These are phyloP conservation scores for Drosophila anomelani DNA, from an alignment of 2,888 invertebrate genomes.

Conservation along the genomic window DNA sequence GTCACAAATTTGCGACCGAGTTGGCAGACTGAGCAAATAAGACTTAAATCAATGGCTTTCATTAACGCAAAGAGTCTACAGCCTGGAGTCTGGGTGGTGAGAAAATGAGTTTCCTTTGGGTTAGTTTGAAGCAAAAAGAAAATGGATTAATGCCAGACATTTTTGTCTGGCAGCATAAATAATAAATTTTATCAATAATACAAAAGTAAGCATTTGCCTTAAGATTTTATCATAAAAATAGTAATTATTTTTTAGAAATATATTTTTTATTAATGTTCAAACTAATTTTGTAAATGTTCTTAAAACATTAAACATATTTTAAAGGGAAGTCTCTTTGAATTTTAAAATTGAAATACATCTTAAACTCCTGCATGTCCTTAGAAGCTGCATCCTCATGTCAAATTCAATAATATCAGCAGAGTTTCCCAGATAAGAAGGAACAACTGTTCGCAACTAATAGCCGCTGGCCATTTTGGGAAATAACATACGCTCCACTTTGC, in stretches of 20 bases:
- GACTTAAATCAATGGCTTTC: conserved; percentile 24
- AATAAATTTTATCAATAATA: conserved; percentile 4
- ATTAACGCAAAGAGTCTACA: conserved; percentile 10
- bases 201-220: not conserved
- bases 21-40: conserved; percentile 43
- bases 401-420: conserved; percentile 10
- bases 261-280: not conserved
- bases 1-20: conserved; percentile 23
- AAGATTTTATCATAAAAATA: not conserved
- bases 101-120: conserved; percentile 2
- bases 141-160: conserved; percentile 8
- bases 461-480: conserved; percentile 19
- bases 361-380: not conserved
- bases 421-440: conserved; percentile 1
- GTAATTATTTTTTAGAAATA: not conserved
- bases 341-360: not conserved
- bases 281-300: no score
- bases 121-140: conserved; percentile 7
- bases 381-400: not conserved
- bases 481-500: conserved; percentile 37
- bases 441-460: conserved; percentile 17
- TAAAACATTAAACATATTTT: not conserved
- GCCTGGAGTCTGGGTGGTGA: conserved; percentile 1
- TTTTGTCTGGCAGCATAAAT: conserved; percentile 10
- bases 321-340: not conserved